Evolutionary conservation across 2,888 invertebrate genomes (phyloP).

Genomic region (Nomada fucata): DNA sequence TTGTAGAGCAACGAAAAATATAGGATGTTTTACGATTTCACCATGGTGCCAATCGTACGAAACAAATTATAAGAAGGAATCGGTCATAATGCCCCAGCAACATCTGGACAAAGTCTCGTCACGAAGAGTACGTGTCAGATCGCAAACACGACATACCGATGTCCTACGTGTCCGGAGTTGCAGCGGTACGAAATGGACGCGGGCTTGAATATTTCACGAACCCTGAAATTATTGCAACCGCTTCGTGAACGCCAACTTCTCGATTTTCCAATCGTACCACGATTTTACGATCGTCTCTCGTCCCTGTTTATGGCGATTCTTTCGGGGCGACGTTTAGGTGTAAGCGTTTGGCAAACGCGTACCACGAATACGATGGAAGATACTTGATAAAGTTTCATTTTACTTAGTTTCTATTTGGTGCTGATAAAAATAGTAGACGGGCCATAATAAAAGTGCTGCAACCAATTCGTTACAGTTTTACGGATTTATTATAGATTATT

Average conservation of each 20-base stretch:
- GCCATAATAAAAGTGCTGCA: no score
- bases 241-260: not conserved
- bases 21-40: not conserved
- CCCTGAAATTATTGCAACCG: constrained; percentile 39
- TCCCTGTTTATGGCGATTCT: not conserved
- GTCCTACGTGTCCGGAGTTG: constrained; percentile 35
- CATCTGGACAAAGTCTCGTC: constrained; percentile 58
- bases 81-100: constrained; percentile 38
- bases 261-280: constrained; percentile 1
- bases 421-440: no score
- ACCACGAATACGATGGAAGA: not conserved
- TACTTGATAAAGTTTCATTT: not conserved
- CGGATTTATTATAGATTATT: no score
- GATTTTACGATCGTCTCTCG: not conserved
- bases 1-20: no score
- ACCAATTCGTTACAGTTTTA: no score
- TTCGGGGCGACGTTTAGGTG: not conserved
- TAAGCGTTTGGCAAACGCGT: not conserved
- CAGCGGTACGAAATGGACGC: constrained; percentile 47
- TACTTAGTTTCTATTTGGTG: not conserved
- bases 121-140: constrained; percentile 40
- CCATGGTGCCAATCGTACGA: not conserved
- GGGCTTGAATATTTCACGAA: constrained; percentile 63
- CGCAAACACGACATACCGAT: constrained; percentile 45
- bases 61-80: constrained; percentile 8